Conservation (phyloP, 2,797 vertebrate genomes). For the Phoebastria nigripes region DNA sequence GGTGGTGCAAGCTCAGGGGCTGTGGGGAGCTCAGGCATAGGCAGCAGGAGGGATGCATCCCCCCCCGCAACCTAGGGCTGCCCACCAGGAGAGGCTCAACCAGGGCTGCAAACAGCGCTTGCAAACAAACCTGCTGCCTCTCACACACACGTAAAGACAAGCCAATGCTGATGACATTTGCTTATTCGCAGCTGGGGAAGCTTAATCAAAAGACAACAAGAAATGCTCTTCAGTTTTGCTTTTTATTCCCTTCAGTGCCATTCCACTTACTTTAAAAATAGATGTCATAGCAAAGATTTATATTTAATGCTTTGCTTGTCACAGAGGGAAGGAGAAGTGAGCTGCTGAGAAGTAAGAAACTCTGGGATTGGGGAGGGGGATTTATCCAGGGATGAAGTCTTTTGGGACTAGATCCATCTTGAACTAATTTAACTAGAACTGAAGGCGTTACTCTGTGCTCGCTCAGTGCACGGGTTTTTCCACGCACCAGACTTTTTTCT, state of each 20-base stretch:
- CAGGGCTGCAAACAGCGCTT: accelerated
- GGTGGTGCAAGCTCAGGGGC: background rate
- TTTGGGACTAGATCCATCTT: background rate
- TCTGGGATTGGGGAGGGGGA: background rate
- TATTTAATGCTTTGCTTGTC: slow-evolving; percentile 12
- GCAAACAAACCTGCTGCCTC: background rate
- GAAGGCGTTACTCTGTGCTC: background rate
- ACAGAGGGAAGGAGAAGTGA: background rate
- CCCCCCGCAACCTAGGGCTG: background rate
- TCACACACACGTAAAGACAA: background rate
- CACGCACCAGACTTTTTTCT: background rate
- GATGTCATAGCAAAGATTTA: slow-evolving; percentile 19
- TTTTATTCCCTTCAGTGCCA: background rate
- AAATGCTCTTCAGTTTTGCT: background rate
- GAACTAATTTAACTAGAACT: background rate
- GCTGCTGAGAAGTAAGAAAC: background rate
- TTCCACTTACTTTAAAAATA: slow-evolving; percentile 15
- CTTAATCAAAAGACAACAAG: slow-evolving; percentile 11
- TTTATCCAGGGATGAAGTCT: background rate
- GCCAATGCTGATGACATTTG: background rate
- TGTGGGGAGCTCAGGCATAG: background rate
- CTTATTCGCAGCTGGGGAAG: background rate
- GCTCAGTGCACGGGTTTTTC: background rate
- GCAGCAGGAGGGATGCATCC: accelerated
- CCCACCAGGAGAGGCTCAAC: background rate